These are phyloP conservation scores for Girardia tigrina DNA, from an alignment of 2,888 invertebrate genomes.

Conservation along the genomic window DNA sequence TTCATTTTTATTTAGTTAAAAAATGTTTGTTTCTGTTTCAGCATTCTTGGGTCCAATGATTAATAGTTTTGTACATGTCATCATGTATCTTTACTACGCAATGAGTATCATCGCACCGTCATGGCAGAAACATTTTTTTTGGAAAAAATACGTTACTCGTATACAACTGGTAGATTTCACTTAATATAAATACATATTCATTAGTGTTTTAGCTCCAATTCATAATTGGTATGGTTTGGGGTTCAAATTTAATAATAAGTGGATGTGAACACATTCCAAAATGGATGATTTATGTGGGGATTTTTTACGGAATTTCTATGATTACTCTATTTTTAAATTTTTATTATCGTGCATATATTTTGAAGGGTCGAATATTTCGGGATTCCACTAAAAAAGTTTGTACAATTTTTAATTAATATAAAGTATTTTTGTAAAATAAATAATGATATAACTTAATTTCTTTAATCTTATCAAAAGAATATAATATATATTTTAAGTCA, in stretches of 20 bases:
- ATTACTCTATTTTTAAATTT: conserved; percentile 84
- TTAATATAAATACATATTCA: background rate
- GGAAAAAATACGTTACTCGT: conserved; percentile 49
- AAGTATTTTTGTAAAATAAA: no score
- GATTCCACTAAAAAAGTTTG: background rate
- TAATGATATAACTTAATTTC: no score
- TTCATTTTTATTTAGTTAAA: no score
- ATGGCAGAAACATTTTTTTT: conserved; percentile 49
- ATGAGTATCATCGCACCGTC: conserved; percentile 47
- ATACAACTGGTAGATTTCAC: conserved; percentile 45
- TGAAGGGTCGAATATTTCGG: background rate
- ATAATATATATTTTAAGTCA: no score
- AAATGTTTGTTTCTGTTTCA: background rate
- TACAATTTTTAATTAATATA: no score
- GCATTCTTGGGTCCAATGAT: conserved; percentile 50
- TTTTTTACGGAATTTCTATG: conserved; percentile 79
- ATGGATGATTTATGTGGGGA: conserved; percentile 44
- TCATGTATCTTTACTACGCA: conserved; percentile 50
- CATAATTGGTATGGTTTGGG: conserved; percentile 48
- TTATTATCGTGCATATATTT: conserved; percentile 68
- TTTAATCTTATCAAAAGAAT: no score
- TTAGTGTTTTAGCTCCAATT: conserved; percentile 40
- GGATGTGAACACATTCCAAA: conserved; percentile 42
- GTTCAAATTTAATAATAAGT: conserved; percentile 41
- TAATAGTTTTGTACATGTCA: conserved; percentile 49